Evolutionary conservation across 2,888 invertebrate species (phyloP), one percentile per base, ranked within the genome.

Genomic region (Polyommatus iphigenia): DNA sequence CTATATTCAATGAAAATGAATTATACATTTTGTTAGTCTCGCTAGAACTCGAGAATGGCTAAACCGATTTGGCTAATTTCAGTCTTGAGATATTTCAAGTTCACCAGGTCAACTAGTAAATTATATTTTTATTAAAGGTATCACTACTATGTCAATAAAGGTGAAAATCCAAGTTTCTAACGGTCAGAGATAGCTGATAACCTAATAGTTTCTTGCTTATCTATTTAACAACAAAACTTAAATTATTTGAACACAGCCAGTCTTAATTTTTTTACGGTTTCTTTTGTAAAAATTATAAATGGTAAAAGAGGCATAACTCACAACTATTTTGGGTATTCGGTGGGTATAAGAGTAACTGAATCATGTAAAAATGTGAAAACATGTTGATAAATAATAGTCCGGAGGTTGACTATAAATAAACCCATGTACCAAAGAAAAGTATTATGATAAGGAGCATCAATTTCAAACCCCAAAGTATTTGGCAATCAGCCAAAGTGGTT

Each of bases 401-500:
- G 73, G n/a, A 29, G 62, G 46, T 59, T 76, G 2, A 59, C 59
- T 78, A 79, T 75, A 78, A 79, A 77, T 79, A 78, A 77, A 76
- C 75, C 78, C 29, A 67, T n/a, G n/a, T 71, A 76, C 79, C 79
- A 81, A 80, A 79, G 80, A 81, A 81, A 80, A 82, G 80, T 82
- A 78, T 81, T 81, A 78, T 80, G 79, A 81, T 82, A 80, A 81
- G 79, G 71, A 80, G 71, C 80, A 80, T 80, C 80, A 81, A 80
- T 81, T 78, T 79, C 75, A 80, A 79, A 54, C 18, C 75, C 13
- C 75, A 54, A 82, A 84, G 81, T 83, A 80, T 80, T 82, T 85
- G 85, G 85, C 82, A 75, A 18, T 67, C 7, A 36, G 84, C 85
- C 84, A 85, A 81, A 77, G 79, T 80, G 81, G 81, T 81, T 77